Conservation (phyloP, 30 jellyfish, hydroid and myxozoan species). For the Hydractinia symbiolongicarpus region DNA sequence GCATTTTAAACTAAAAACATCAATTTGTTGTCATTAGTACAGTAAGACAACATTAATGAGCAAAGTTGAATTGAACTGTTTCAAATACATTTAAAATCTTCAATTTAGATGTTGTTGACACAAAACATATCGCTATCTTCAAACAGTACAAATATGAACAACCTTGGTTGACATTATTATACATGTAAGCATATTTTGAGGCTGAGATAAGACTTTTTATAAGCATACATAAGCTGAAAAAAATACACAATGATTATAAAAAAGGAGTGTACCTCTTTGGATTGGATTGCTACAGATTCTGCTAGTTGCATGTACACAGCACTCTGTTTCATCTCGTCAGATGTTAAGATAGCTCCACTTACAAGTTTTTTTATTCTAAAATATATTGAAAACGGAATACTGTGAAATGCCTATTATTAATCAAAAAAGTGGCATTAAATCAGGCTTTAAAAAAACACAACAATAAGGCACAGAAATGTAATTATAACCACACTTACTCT, state of each 20-base stretch:
- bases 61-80: too few species aligned
- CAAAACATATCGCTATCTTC: too few species aligned
- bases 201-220: background rate
- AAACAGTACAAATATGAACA: too few species aligned
- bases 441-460: too few species aligned
- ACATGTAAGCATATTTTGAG: background rate
- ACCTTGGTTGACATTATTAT: background rate
- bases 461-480: too few species aligned
- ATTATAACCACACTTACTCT: background rate
- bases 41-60: background rate
- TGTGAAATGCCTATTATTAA: too few species aligned
- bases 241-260: background rate
- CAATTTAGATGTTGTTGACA: too few species aligned
- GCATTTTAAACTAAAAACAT: background rate
- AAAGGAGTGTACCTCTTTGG: too few species aligned
- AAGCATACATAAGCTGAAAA: background rate
- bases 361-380: constrained; percentile 9
- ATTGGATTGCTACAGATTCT: background rate
- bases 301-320: background rate
- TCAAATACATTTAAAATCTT: too few species aligned
- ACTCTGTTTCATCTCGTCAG: background rate
- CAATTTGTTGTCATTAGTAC: background rate
- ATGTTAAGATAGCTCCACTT: background rate
- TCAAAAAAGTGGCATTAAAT: too few species aligned
- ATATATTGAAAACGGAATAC: background rate